Conservation (phyloP, 1,140 invertebrate species). For the Marisa cornuarietis region DNA sequence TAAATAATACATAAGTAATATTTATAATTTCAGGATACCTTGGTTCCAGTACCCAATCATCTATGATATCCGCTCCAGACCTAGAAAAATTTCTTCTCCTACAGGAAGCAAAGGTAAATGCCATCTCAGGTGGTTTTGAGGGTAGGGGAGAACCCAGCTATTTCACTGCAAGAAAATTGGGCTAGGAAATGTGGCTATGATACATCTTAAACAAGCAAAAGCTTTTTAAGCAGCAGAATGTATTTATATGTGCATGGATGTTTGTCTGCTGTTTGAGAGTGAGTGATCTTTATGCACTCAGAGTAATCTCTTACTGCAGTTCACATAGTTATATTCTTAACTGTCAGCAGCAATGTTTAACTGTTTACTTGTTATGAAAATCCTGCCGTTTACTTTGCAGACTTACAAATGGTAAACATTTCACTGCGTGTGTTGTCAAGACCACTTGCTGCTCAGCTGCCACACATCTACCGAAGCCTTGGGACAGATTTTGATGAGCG, state of each 20-base stretch:
- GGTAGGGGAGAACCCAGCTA: too few relatives aligned
- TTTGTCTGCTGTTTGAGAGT: too few relatives aligned
- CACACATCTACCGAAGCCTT: slow-evolving; percentile 87
- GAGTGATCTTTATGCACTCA: too few relatives aligned
- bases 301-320: too few relatives aligned
- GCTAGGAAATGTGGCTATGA: too few relatives aligned
- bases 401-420: slow-evolving; percentile 99
- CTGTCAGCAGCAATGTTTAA: not conserved
- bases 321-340: too few relatives aligned
- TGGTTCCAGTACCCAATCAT: slow-evolving; percentile 99
- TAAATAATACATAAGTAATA: not conserved
- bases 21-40: slow-evolving; percentile 76
- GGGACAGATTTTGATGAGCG: slow-evolving; percentile 74
- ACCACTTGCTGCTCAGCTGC: slow-evolving; percentile 84
- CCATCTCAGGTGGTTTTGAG: too few relatives aligned
- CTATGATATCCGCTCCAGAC: slow-evolving; percentile 96
- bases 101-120: slow-evolving; percentile 88
- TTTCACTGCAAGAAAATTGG: too few relatives aligned
- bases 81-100: slow-evolving; percentile 95
- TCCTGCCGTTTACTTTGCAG: slow-evolving; percentile 62
- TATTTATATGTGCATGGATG: too few relatives aligned
- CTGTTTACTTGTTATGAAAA: not conserved
- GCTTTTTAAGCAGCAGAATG: too few relatives aligned
- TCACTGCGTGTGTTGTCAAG: slow-evolving; percentile 93
- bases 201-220: too few relatives aligned